Evolutionary conservation across 2,888 invertebrate genomes (phyloP).

Genomic region (Hoplodrina blanda): DNA sequence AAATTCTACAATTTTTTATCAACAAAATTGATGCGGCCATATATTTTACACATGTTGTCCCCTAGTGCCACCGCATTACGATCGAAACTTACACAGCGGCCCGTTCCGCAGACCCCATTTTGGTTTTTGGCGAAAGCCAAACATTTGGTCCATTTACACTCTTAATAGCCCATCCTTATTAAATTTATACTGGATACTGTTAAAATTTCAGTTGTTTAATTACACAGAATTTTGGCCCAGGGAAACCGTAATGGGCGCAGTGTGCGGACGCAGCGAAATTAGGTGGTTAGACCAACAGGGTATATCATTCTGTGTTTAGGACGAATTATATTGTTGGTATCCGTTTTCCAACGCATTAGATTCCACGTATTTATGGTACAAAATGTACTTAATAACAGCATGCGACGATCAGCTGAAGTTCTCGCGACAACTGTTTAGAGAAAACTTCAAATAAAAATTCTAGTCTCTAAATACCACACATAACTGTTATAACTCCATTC

Average conservation of each 20-base stretch:
- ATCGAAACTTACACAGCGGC: slow-evolving; percentile 73
- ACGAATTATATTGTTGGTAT: slow-evolving; percentile 63
- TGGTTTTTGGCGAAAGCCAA: slow-evolving; percentile 88
- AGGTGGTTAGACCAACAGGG: slow-evolving; percentile 76
- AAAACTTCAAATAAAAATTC: neutral
- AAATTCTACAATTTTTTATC: slow-evolving; percentile 7
- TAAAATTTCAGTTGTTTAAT: slow-evolving; percentile 90
- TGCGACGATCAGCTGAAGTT: slow-evolving; percentile 31
- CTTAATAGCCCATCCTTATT: slow-evolving; percentile 88
- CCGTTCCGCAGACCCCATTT: slow-evolving; percentile 79
- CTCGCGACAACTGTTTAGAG: neutral
- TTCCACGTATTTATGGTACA: slow-evolving; percentile 15
- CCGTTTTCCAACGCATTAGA: slow-evolving; percentile 15
- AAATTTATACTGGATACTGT: slow-evolving; percentile 88
- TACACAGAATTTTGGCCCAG: slow-evolving; percentile 85
- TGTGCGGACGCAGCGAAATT: slow-evolving; percentile 79
- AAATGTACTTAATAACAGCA: slow-evolving; percentile 3
- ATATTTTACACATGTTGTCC: slow-evolving; percentile 53
- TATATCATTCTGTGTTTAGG: slow-evolving; percentile 72
- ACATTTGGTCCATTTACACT: slow-evolving; percentile 84
- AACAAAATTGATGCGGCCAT: slow-evolving; percentile 29
- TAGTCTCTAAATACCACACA: slow-evolving; percentile 2
- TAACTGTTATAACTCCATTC: slow-evolving; percentile 65
- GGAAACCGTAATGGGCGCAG: slow-evolving; percentile 80
- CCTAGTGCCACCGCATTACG: slow-evolving; percentile 65